phyloP scores from a whole-genome alignment of 2,888 invertebrate genomes.

The Phasia obesa region DNA sequence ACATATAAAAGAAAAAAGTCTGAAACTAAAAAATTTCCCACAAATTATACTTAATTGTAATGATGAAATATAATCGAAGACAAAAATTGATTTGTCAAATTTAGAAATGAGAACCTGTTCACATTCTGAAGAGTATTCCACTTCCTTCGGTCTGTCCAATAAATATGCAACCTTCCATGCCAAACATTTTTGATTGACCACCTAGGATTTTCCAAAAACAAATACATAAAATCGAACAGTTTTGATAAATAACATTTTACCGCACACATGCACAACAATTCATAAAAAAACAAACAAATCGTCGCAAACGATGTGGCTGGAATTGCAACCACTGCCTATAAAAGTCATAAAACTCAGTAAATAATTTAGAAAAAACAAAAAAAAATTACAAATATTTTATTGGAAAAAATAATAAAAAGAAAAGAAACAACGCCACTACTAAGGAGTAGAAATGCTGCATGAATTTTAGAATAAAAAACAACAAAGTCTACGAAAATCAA shows the following conservation, averaged over 20 bases:
- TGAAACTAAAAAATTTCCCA: too few species aligned
- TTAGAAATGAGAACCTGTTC: conserved; percentile 28
- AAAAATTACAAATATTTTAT: conserved; percentile 50
- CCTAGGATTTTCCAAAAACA: conserved; percentile 53
- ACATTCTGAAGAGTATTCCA: background rate
- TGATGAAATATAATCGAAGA: background rate
- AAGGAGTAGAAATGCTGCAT: conserved; percentile 42
- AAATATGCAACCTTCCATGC: conserved; percentile 45
- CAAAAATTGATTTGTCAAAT: conserved; percentile 61
- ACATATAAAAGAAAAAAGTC: too few species aligned
- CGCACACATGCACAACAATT: conserved; percentile 65
- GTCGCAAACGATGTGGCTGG: conserved; percentile 31
- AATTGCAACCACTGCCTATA: conserved; percentile 44
- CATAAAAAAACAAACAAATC: conserved; percentile 41
- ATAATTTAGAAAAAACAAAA: conserved; percentile 53
- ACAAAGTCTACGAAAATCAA: conserved; percentile 18
- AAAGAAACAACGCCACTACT: conserved; percentile 39
- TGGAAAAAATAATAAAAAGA: conserved; percentile 68
- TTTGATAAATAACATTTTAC: conserved; percentile 52
- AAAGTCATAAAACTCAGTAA: conserved; percentile 68
- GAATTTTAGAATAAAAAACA: conserved; percentile 34
- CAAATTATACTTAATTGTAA: background rate
- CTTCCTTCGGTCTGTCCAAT: conserved; percentile 8
- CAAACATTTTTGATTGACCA: conserved; percentile 66
- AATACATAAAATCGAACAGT: conserved; percentile 43